Evolutionary conservation across 1,140 invertebrate genomes (phyloP), one percentile per base, ranked within the genome.

Genomic region (Lasioglossum albipes): DNA sequence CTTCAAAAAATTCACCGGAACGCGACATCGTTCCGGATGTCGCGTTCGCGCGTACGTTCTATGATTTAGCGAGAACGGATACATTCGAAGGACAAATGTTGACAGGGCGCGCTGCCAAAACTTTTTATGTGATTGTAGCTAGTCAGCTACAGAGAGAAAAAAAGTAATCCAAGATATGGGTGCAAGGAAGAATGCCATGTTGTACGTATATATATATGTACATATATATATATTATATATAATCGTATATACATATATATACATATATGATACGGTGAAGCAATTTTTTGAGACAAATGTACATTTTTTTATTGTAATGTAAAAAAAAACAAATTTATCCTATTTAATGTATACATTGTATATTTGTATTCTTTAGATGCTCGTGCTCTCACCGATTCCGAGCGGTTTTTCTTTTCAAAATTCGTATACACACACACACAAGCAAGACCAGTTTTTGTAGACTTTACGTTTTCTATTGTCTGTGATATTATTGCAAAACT

Each of bases 151-250:
- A 71, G 67, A 67, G 67, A 27, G 66, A 67, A 71, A 5, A 49
- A 49, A 49, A 49, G 10, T 49, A 54, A 84, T 84, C 68, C 65
- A 67, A 81, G 45, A 61, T 72, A 75, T 71, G 74, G 85, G 82
- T 85, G 82, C 76, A 81, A 81, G 80, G 81, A 89, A 90, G 85
- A 90, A 89, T 89, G 88, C 85, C 85, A 88, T 81, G 67, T 82
- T 82, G 62, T 78, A 67, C n/a, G n/a, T 59, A 57, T 16, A 18
- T 52, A 52, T 52, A 52, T 52, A 18, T 52, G 16, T 52, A 54
- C 18, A 54, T 54, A 54, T 54, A 49, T 18, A 54, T 54, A 54
- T 54, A 54, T 54, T 36, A 4, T 36, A n/a, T 27, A 27, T 27
- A 27, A 27, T 27, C 27, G 1, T 36, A 54, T 54, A 54, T 54